Percentiles rank a stretch among this genome's conserved stretches.
Conservation (phyloP, 2,113 vertebrate genomes). For the Coracopsis vasa region DNA sequence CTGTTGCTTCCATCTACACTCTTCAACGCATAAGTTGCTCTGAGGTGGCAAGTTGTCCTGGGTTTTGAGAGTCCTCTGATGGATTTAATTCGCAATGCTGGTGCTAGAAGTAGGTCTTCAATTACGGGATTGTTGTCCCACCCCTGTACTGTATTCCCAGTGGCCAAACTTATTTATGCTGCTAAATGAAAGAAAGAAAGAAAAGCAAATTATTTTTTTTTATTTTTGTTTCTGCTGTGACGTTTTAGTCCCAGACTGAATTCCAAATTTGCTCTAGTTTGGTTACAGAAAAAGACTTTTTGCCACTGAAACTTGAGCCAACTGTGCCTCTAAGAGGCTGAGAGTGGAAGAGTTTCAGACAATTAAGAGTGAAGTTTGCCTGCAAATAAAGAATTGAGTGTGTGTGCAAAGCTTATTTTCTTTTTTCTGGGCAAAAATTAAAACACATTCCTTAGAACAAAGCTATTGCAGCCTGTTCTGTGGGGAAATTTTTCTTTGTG, state of each 20-base stretch:
- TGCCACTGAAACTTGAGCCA: conserved; percentile 99
- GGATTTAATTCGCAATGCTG: conserved; percentile 84
- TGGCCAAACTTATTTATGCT: conserved; percentile 99
- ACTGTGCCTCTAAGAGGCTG: conserved; percentile 99
- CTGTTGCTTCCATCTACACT: conserved; percentile 82
- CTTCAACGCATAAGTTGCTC: conserved; percentile 79
- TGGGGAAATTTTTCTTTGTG: conserved; percentile 89
- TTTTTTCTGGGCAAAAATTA: conserved; percentile 89
- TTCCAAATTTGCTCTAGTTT: conserved; percentile 99
- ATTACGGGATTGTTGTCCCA: conserved; percentile 82
- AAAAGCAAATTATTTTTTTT: conserved; percentile 86
- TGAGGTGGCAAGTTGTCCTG: conserved; percentile 86
- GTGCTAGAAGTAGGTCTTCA: conserved; percentile 89
- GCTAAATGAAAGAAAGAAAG: conserved; percentile 91
- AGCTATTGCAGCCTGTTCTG: conserved; percentile 89
- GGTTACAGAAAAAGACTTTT: conserved; percentile 88
- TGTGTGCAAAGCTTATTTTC: conserved; percentile 87
- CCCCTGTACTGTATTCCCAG: conserved; percentile 93
- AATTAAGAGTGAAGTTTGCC: conserved; percentile 90
- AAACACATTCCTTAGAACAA: conserved; percentile 99
- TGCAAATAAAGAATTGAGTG: conserved; percentile 87
- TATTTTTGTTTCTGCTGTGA: conserved; percentile 94
- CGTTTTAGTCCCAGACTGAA: conserved; percentile 99
- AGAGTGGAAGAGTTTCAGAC: conserved; percentile 89
- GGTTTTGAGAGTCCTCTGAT: conserved; percentile 83